These are phyloP conservation scores for Synergus japonicus DNA, from an alignment of 2,888 invertebrate species.

Conservation along the genomic window DNA sequence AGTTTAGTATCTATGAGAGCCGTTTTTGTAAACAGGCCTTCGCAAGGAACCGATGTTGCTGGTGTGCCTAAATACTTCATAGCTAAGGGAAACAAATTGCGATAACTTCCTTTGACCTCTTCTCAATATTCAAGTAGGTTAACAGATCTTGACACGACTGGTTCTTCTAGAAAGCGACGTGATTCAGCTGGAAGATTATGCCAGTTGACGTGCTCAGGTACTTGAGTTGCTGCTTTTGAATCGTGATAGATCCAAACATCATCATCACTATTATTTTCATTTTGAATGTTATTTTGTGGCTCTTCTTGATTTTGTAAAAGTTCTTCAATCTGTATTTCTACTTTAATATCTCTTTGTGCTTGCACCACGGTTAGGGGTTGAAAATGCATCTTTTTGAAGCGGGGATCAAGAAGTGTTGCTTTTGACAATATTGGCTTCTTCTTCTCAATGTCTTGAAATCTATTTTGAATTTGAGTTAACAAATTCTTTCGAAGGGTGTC, in stretches of 20 bases:
- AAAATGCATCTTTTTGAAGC: conserved; percentile 22
- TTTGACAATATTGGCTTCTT: background rate
- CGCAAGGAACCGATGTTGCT: conserved; percentile 37
- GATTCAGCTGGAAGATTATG: background rate
- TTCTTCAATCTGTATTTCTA: background rate
- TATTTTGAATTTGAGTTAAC: background rate
- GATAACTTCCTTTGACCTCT: background rate
- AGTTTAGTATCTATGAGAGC: background rate
- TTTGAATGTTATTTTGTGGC: background rate
- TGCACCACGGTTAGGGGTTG: background rate
- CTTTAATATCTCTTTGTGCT: background rate
- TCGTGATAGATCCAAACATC: background rate
- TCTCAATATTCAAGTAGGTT: conserved; percentile 38
- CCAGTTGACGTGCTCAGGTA: background rate
- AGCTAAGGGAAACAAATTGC: conserved; percentile 7
- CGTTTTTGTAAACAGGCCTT: conserved; percentile 29
- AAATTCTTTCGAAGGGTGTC: conserved; percentile 1
- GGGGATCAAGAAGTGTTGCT: conserved; percentile 17
- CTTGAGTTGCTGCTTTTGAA: background rate
- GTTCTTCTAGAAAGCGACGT: conserved; percentile 13
- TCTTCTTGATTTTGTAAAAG: background rate
- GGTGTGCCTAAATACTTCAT: conserved; percentile 35
- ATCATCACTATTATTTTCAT: background rate
- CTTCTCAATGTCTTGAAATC: background rate
- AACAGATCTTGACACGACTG: background rate